Base-by-base conservation (phyloP, 2,888 invertebrate species). In the Trichogramma dendrolimi region DNA sequence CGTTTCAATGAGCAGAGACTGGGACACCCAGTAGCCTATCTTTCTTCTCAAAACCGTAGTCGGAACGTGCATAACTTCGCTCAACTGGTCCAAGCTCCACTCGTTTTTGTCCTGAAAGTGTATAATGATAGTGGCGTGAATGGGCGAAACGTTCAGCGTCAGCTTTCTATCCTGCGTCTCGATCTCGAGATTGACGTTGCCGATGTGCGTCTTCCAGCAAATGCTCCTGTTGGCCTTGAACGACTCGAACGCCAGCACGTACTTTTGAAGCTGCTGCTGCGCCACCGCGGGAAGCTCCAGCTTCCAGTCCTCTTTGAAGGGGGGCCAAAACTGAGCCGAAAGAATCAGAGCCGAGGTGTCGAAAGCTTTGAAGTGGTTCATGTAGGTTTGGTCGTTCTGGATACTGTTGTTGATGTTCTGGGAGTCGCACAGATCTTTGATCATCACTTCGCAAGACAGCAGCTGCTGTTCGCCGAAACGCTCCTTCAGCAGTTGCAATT, bases 311-410 rank as follows among this genome's bases (percentile, higher is more conserved):
- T 96, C 96, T 76, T 96, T 93, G 70, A 97, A 95, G 6, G 92
- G 88, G 1, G 98, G 98, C 98, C 98, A 99, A 82, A 97, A 99
- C 78, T 98, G 96, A 2, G 95, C 94, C 0, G 97, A 98, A n/a
- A 99, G 83, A 69, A 98, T 94, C 80, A 97, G 87, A 1, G 94
- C 91, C 68, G 87, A 87, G 41, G 91, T 85, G 39, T 87, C 85
- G 67, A 91, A 86, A 50, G 72, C 55, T n/a, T 81, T 82, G 69
- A 2, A 27, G 27, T 84, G 86, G 14, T 44, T 58, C 49, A 43
- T 46, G 14, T 50, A 50, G 69, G 80, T 83, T 5, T 84, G 82
- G 71, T 91, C 90, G 67, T 90, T 87, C 70, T 91, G 90, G 67
- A 94, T 89, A 58, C 91, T 85, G 7, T 90, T 85, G 80, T 96